phyloP scores from a whole-genome alignment of 2,888 invertebrate genomes.

The Myopa tessellatipennis region DNA sequence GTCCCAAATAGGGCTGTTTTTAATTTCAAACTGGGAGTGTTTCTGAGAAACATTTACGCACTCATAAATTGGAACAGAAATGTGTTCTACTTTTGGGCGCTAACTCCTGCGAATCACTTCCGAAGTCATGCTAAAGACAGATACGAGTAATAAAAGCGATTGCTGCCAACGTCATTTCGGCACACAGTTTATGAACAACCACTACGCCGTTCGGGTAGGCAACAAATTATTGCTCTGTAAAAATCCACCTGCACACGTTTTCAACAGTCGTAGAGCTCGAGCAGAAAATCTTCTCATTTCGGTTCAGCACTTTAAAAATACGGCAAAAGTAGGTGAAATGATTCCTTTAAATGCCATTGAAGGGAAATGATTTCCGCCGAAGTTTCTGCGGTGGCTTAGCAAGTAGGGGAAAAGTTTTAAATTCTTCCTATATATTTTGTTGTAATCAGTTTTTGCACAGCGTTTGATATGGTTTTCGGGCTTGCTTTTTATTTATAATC shows the following conservation, averaged over 20 bases:
- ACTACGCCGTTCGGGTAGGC: conserved; percentile 7
- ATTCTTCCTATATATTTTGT: not conserved
- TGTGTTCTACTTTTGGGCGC: no score
- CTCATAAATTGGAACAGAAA: no score
- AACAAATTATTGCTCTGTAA: not conserved
- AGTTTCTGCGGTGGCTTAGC: not conserved
- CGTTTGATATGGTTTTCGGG: no score
- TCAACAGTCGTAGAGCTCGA: conserved; percentile 15
- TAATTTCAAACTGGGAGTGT: no score
- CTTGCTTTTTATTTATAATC: no score
- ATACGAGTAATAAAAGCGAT: no score
- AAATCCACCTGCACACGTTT: not conserved
- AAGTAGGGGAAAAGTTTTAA: not conserved
- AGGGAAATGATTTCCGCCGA: not conserved
- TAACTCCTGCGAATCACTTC: no score
- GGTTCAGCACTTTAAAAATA: conserved; percentile 29
- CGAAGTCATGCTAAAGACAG: no score
- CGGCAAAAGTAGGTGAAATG: conserved; percentile 4
- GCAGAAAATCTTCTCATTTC: conserved; percentile 33
- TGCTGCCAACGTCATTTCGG: not conserved
- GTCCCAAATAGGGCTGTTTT: no score
- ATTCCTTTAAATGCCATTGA: conserved; percentile 17
- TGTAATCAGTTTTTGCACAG: not conserved
- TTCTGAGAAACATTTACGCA: no score
- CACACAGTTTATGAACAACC: not conserved